These are phyloP conservation scores for Zoanthus gigantus DNA, from an alignment of 92 coral and sea anemone genomes.

Conservation along the genomic window DNA sequence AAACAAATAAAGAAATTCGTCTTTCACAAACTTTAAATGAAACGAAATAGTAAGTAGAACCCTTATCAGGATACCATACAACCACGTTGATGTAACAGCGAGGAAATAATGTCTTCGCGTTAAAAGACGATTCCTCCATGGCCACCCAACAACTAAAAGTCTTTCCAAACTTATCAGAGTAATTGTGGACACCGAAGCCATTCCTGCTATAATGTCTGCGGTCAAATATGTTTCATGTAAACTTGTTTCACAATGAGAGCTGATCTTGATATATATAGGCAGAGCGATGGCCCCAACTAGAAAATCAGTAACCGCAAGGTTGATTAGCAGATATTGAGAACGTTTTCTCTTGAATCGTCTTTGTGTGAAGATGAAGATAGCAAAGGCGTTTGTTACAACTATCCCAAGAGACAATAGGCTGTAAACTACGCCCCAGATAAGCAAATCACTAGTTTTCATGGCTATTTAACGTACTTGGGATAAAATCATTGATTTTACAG, in stretches of 20 bases:
- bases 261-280: not conserved
- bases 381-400: not conserved
- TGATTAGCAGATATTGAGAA: not conserved
- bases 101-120: not conserved
- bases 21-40: no score
- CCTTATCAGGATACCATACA: not conserved
- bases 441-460: not conserved
- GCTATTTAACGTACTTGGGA: not conserved
- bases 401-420: not conserved
- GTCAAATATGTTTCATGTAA: not conserved
- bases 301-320: constrained; percentile 2
- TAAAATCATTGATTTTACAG: no score
- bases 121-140: constrained; percentile 1
- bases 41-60: not conserved
- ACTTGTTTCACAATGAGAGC: not conserved
- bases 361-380: not conserved
- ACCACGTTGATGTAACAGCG: not conserved
- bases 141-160: constrained; percentile 3
- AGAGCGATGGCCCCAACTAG: not conserved
- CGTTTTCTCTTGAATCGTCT: not conserved
- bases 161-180: not conserved
- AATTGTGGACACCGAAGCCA: not conserved
- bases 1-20: not conserved
- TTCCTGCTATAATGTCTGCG: not conserved
- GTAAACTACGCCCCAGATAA: not conserved